phyloP scores from a whole-genome alignment of 2,113 vertebrate genomes.

The Lophura nycthemera region DNA sequence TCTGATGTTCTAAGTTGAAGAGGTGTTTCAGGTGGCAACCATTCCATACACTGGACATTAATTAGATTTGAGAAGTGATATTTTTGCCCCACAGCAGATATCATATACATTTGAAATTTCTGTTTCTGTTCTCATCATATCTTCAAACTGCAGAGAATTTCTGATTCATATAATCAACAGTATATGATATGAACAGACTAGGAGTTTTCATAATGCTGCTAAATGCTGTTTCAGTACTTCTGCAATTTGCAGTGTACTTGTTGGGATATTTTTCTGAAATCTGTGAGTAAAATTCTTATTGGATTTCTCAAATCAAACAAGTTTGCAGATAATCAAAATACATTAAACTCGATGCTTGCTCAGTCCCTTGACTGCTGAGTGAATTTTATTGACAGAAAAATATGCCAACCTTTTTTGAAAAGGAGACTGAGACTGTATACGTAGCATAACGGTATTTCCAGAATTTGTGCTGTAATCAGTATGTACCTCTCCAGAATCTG shows the following conservation, averaged over 20 bases:
- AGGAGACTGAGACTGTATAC: not conserved
- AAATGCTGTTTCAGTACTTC: not conserved
- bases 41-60: not conserved
- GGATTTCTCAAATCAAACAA: not conserved
- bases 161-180: not conserved
- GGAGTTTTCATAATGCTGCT: not conserved
- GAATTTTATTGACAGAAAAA: not conserved
- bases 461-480: not conserved
- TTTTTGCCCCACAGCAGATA: not conserved
- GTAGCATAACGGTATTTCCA: not conserved
- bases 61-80: not conserved
- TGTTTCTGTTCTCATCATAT: not conserved
- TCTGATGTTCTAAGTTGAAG: not conserved
- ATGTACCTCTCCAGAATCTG: not conserved
- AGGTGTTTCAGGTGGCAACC: not conserved
- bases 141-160: not conserved
- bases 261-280: not conserved
- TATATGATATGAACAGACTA: not conserved
- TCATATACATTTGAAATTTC: not conserved
- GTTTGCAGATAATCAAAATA: not conserved
- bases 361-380: not conserved
- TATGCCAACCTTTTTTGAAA: not conserved
- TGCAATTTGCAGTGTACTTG: rapidly evolving
- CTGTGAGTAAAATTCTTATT: not conserved
- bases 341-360: not conserved